Base-by-base conservation (phyloP, 2,797 vertebrate genomes). In the Podarcis lilfordi region DNA sequence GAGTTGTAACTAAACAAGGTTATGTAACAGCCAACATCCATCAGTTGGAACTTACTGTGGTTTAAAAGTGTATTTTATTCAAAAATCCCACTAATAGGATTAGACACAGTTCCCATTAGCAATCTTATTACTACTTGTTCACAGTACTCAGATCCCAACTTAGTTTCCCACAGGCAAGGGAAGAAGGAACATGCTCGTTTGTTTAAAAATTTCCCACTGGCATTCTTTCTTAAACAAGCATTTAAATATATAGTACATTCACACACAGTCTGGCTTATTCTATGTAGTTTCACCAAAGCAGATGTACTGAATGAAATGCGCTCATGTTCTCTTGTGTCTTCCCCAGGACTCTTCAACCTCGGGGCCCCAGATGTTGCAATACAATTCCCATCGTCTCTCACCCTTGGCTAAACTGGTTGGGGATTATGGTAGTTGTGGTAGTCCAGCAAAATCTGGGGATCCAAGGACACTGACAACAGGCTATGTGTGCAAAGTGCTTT, bases 61-160 rank as follows among this genome's bases (percentile, higher is more conserved):
- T 50, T 87, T 82, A 76, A 35, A 82, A 75, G 40, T 82, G 80
- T 61, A 45, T 82, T 82, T 82, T 82, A 72, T 64, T 37, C 61
- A 82, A n/a, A 82, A 87, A 87, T 82, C 71, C 80, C 29, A 64
- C 59, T 87, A 82, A 87, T 82, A 82, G 80, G 86, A 87, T 87
- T 82, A 87, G 55, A 82, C 40, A n/a, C 59, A 32, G 37, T 45
- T 82, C 74, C 13, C n/a, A 17, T 75, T 66, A 66, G 37, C 37
- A 87, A 66, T 71, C 68, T 68, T 83, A 40, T 82, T 82, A 69
- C 81, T 45, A 82, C 75, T 75, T 61, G 35, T 82, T 87, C 86
- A 81, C 86, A 82, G 64, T n/a, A 17, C 29, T n/a, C 37, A 61
- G 37, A 74, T 64, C 55, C 8, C 37, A 66, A 43, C 79, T 87